These are phyloP conservation scores for Setipinna tenuifilis DNA, from an alignment of 2,797 vertebrate species.

Conservation along the genomic window DNA sequence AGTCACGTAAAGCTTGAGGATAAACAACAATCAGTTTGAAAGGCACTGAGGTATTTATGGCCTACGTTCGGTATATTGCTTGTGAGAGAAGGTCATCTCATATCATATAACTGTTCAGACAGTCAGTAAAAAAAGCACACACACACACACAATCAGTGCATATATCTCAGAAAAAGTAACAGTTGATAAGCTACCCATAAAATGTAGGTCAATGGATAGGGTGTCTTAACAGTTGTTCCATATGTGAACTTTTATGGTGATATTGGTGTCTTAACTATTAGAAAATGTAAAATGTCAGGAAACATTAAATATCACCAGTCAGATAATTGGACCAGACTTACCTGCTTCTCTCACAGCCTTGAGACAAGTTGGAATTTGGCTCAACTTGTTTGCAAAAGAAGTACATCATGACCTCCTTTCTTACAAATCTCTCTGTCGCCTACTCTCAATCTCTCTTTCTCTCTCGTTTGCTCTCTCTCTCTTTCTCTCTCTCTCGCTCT, in stretches of 20 bases:
- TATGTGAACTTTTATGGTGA: background rate
- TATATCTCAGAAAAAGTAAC: background rate
- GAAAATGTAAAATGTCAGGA: background rate
- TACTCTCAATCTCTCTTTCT: background rate
- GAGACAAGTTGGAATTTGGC: background rate
- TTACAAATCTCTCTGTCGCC: background rate
- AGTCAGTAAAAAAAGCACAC: background rate
- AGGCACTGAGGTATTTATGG: background rate
- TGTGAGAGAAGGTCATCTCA: background rate
- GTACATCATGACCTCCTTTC: conserved; percentile 10
- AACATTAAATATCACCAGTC: background rate
- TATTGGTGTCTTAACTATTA: background rate
- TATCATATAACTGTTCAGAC: background rate
- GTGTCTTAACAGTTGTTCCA: background rate
- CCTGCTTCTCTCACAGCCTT: background rate
- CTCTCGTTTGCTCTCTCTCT: background rate
- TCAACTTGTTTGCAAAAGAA: background rate
- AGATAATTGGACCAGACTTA: background rate
- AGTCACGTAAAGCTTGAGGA: background rate
- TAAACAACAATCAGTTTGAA: background rate
- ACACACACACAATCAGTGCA: background rate
- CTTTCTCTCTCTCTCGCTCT: too few relatives aligned
- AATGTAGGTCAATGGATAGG: background rate
- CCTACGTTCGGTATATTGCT: background rate
- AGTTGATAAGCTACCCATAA: background rate